Conservation (phyloP, 2,113 vertebrate genomes). For the Psammodynastes pulverulentus region DNA sequence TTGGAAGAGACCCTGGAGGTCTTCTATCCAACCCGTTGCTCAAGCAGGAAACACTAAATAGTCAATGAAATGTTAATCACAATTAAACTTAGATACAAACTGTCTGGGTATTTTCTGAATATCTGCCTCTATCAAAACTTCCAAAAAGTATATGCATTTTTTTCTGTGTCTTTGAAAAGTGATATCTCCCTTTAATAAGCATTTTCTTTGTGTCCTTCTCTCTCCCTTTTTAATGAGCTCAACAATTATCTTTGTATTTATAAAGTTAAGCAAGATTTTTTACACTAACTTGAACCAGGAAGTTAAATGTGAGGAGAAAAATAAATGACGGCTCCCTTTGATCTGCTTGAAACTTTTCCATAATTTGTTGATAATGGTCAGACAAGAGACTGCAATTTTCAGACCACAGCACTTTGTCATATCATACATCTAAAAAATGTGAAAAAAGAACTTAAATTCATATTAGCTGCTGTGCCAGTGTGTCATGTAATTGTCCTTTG, state of each 20-base stretch:
- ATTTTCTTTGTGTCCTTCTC: neutral
- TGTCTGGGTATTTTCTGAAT: neutral
- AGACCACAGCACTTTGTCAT: neutral
- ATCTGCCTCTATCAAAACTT: neutral
- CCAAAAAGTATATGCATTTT: neutral
- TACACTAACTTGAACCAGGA: neutral
- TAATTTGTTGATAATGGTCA: neutral
- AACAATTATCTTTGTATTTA: neutral
- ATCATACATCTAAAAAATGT: neutral
- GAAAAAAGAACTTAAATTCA: neutral
- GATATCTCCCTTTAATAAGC: neutral
- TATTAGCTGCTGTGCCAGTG: neutral
- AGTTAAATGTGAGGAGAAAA: neutral
- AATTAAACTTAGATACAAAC: neutral
- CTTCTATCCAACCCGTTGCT: too few species aligned
- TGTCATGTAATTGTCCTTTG: neutral
- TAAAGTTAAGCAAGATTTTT: neutral
- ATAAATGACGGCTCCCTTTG: neutral
- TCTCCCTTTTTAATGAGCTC: neutral
- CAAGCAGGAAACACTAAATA: neutral
- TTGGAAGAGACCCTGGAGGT: too few species aligned
- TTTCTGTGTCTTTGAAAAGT: neutral
- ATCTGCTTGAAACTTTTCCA: neutral
- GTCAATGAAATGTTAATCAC: neutral
- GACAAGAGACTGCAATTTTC: neutral